Evolutionary conservation across 2,888 invertebrate species (phyloP), one percentile per base, ranked within the genome.

Genomic region (Xanthia icteritia): DNA sequence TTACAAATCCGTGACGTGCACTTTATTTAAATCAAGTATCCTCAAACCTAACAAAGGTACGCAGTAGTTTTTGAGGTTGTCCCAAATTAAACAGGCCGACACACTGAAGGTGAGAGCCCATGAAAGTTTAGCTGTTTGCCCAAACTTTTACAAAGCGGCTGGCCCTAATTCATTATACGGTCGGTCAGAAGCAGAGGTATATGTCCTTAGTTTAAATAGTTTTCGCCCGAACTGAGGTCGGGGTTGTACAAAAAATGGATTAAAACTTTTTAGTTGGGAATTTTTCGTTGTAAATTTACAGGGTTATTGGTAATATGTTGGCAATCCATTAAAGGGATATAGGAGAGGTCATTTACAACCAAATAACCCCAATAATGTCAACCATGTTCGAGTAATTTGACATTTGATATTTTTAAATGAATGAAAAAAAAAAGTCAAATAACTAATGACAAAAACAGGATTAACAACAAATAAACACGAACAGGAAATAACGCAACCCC

Each of bases 171-270:
- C 81, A 89, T 83, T 87, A 83, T 73, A 81, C 80, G 78, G 83
- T 63, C 86, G 65, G 75, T 77, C 86, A 78, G 61, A 86, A 76
- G 66, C 79, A 75, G 69, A 73, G 73, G 71, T 78, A 73, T 63
- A 76, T 72, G 77, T 69, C 69, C 64, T 73, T 79, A 77, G 86
- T 89, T 89, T 68, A 81, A 83, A 89, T 89, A 88, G 88, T 87
- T 87, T 76, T 60, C 27, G 42, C 51, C 51, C n/a, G 31, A 86
- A 79, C 68, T 64, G 48, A 48, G 61, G 54, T 58, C 45, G 5
- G 56, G 66, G 66, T 48, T 42, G 27, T 20, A 31, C 20, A 75
- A 81, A 78, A 87, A 82, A 61, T 20, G 27, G 15, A 39, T 84
- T 66, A 39, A 70, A 83, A 63, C 45, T 66, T 78, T 83, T 60